Percentiles rank a stretch among this genome's conserved stretches.
phyloP scores from a whole-genome alignment of 2,797 vertebrate species.

The Epinephelus coioides region DNA sequence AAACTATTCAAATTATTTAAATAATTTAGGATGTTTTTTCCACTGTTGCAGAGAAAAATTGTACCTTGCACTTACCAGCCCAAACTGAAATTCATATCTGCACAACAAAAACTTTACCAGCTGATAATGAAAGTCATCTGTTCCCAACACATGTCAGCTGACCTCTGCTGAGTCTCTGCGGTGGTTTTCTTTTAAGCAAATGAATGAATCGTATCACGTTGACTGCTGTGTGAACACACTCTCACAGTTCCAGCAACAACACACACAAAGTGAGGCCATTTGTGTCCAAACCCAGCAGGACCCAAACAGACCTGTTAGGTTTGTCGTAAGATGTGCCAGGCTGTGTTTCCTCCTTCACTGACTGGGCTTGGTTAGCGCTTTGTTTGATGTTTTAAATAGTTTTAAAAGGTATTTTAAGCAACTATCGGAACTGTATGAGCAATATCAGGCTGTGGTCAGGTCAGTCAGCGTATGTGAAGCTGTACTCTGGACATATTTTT shows the following conservation, averaged over 20 bases:
- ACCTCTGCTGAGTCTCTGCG: conserved; percentile 16
- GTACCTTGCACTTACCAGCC: conserved; percentile 5
- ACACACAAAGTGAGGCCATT: conserved; percentile 19
- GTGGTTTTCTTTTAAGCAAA: conserved; percentile 21
- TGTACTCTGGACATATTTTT: not conserved
- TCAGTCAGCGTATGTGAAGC: conserved; percentile 8
- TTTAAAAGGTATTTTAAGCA: conserved; percentile 34
- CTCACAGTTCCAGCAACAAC: conserved; percentile 22
- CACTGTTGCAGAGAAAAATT: not conserved
- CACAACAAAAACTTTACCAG: not conserved
- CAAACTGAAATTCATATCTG: not conserved
- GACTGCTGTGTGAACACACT: conserved; percentile 22
- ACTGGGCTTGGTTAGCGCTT: not conserved
- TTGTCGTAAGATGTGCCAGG: not conserved
- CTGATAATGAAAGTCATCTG: not conserved
- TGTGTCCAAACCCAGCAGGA: conserved; percentile 28
- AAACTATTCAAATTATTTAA: not conserved
- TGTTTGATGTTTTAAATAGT: conserved; percentile 20
- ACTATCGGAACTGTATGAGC: conserved; percentile 38
- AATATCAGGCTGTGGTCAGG: conserved; percentile 48
- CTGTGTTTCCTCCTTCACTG: conserved; percentile 9
- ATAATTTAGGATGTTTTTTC: not conserved
- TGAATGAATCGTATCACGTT: conserved; percentile 17
- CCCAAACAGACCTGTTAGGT: conserved; percentile 18
- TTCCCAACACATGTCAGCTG: not conserved